Evolutionary conservation across 2,888 invertebrate genomes (phyloP).

Genomic region (Pocota personata): DNA sequence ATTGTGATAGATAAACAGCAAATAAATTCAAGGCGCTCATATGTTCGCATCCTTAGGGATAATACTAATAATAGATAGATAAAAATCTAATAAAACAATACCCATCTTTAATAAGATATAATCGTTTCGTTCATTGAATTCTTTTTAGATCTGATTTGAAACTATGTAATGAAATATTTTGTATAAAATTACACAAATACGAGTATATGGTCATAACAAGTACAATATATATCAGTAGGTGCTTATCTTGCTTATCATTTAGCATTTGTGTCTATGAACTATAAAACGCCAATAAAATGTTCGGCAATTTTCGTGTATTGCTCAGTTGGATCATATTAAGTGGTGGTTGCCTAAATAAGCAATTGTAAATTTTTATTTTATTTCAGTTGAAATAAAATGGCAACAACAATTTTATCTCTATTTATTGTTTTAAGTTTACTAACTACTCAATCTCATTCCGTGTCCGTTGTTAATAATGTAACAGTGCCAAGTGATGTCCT

Average conservation of each 20-base stretch:
- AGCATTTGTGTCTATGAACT: not conserved
- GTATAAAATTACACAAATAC: too few species aligned
- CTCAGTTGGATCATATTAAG: not conserved
- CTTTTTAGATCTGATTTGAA: not conserved
- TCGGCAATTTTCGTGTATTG: not conserved
- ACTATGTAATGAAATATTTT: too few species aligned
- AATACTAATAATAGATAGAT: too few species aligned
- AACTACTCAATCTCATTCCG: not conserved
- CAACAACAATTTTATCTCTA: not conserved
- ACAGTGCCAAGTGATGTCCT: constrained; percentile 35
- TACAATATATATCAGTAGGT: not conserved
- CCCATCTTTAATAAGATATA: not conserved
- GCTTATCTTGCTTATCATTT: constrained; percentile 4
- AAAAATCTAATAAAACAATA: not conserved
- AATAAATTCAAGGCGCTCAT: too few species aligned
- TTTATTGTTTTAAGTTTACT: constrained; percentile 5
- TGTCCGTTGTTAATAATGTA: constrained; percentile 35
- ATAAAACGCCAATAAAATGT: constrained; percentile 1
- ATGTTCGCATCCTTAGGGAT: too few species aligned
- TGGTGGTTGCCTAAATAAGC: not conserved
- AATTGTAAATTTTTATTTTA: not conserved
- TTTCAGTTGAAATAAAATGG: constrained; percentile 2
- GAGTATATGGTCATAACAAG: not conserved
- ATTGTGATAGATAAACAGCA: too few species aligned
- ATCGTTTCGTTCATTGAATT: not conserved